Base-by-base conservation (phyloP, 2,888 invertebrate species). In the Galeruca laticollis region DNA sequence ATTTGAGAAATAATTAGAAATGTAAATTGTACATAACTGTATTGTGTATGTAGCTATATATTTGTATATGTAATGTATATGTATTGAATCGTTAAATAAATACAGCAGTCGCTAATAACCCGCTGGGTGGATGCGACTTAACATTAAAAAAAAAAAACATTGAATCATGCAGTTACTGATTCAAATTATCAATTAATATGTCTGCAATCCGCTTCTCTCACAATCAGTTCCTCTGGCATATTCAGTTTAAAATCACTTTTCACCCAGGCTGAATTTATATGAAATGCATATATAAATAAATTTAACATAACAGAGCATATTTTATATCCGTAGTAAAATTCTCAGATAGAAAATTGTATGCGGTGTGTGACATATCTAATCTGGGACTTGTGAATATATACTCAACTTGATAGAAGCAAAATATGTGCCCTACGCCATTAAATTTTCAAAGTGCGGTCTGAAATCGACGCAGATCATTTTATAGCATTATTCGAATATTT, bases 301-400 rank as follows among this genome's bases (percentile, higher is more conserved):
- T 65, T 65, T 56, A 56, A 21, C 64, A 52, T 64, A 43, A 31
- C 64, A 31, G 54, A 43, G 21, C 65, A 47, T 57, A 65, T 68
- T 68, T 68, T 68, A 68, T 20, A 26, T n/a, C 56, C 40, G 15
- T 43, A 49, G 49, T 61, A 61, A 68, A 62, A 57, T 68, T 56
- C 57, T 56, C 62, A 5, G 49, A 68, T 68, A 65, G 68, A 62
- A 68, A 68, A 68, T 68, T 62, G 62, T 57, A 62, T 51, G 68
- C 49, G 62, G 59, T 62, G 62, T 68, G 62, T 62, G 68, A 68
- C 68, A 68, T 68, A 68, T 68, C 62, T 62, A 68, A 68, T 68
- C 68, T 60, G 52, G 49, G 51, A 62, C 57, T 57, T 68, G 61
- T 49, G 61, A 60, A 61, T 61, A 54, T 57, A 66, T 66, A 65